A percentile compares a stretch with the other conserved stretches of the same genome.
Evolutionary conservation across 2,113 vertebrate genomes (phyloP).

Genomic region (Camelus dromedarius): DNA sequence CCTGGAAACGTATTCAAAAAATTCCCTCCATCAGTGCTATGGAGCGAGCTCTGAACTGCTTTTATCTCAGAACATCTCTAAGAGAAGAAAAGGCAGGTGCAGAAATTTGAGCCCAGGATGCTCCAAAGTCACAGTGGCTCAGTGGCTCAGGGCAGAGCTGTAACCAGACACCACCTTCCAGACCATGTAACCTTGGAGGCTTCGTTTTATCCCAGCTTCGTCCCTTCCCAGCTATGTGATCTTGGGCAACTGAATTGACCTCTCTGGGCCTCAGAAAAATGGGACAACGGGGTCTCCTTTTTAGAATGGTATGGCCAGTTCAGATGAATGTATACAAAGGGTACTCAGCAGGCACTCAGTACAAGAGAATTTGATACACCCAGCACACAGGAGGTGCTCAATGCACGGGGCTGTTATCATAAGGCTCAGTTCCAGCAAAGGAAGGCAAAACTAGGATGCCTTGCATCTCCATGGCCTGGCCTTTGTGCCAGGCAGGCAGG

Average conservation of each 20-base stretch:
- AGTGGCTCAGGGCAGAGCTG: background rate
- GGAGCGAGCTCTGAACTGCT: background rate
- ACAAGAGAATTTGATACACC: no score
- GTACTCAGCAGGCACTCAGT: background rate
- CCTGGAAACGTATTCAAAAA: background rate
- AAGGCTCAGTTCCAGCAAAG: background rate
- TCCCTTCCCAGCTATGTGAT: background rate
- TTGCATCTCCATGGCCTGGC: background rate
- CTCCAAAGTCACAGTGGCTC: background rate
- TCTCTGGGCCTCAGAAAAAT: constrained; percentile 4
- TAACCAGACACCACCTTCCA: background rate
- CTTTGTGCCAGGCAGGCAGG: background rate
- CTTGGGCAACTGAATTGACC: background rate
- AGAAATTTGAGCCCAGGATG: background rate
- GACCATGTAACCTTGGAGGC: background rate
- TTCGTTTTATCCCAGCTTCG: background rate
- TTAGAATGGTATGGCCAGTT: background rate
- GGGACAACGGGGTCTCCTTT: background rate
- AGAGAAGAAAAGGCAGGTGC: background rate
- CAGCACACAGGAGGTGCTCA: background rate
- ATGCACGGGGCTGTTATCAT: background rate
- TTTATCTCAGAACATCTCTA: background rate
- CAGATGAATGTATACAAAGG: background rate
- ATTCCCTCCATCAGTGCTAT: background rate
- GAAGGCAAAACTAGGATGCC: background rate